Evolutionary conservation across 2,888 invertebrate genomes (phyloP), one percentile per base, ranked within the genome.

Genomic region (Xestia rhomboidea): DNA sequence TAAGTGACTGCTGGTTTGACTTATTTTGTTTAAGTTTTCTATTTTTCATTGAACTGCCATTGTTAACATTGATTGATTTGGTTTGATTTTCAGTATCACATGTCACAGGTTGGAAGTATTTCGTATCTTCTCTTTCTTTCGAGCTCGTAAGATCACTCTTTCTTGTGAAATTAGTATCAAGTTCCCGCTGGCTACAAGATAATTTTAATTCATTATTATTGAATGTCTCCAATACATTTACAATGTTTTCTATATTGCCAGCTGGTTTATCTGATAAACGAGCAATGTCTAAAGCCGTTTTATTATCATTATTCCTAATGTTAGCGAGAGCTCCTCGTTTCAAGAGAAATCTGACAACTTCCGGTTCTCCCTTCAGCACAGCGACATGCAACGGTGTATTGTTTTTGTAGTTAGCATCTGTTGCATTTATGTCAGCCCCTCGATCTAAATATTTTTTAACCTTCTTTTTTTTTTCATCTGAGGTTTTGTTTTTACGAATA

Each of bases 351-450:
- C 69, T 73, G 7, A 88, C 82, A n/a, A 89, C 67, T 54, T 83
- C 81, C 87, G 44, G 67, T 73, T 88, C 87, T 27, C 77, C 78
- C 44, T 74, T 87, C 13, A 73, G 68, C 46, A 86, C 87, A 6
- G 89, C 90, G 21, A 89, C 72, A 76, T 90, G 90, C 34, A 90
- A 75, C 4, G 87, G 84, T 30, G 89, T 87, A 70, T 89, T 89
- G 51, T 79, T 63, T 46, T 77, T 79, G 54, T 88, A 72, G 79
- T 89, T 87, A 0, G 83, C 87, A 66, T 90, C 90, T n/a, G 51
- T 72, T 11, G 88, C 81, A 76, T 90, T 89, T 10, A 90, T 76
- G 34, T 90, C 84, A 54, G 90, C 89, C 10, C 89, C 90, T 38
- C 79, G 73, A 10, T 81, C 66, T 54, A 89, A 74, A 70, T 79